A percentile compares a stretch with the other conserved stretches of the same genome.
Conservation (phyloP, 2,797 vertebrate species). For the Pseudochromis fuscus region DNA sequence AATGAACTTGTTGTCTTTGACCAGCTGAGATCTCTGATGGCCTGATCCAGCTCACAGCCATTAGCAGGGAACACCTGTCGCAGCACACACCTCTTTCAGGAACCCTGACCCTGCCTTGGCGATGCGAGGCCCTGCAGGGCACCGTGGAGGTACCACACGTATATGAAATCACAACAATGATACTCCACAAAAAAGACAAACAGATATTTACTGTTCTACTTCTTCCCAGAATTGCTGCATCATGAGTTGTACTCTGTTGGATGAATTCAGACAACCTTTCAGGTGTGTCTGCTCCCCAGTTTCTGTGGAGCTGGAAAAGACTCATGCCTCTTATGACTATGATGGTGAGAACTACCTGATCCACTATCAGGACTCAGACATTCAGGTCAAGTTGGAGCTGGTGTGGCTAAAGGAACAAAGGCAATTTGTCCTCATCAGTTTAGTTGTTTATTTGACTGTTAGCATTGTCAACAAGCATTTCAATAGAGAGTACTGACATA, state of each 20-base stretch:
- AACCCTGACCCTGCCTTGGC: slow-evolving; percentile 87
- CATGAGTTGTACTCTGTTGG: slow-evolving; percentile 90
- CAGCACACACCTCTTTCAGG: slow-evolving; percentile 84
- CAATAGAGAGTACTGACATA: slow-evolving; percentile 86
- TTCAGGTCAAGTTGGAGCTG: slow-evolving; percentile 83
- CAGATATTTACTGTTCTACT: too few relatives aligned
- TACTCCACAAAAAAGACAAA: too few relatives aligned
- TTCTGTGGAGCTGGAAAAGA: slow-evolving; percentile 54
- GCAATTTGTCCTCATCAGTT: slow-evolving; percentile 84
- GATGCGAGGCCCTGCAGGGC: slow-evolving; percentile 85
- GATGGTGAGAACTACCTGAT: slow-evolving; percentile 80
- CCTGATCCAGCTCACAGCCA: slow-evolving; percentile 83
- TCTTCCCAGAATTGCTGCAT: slow-evolving; percentile 88
- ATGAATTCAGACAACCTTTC: slow-evolving; percentile 87
- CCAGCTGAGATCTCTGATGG: slow-evolving; percentile 87
- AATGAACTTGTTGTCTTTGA: slow-evolving; percentile 37
- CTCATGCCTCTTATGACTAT: slow-evolving; percentile 72
- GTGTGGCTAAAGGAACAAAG: slow-evolving; percentile 80
- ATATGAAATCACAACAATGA: background rate
- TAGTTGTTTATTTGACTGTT: slow-evolving; percentile 84
- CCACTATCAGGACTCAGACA: slow-evolving; percentile 82
- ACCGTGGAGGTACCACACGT: slow-evolving; percentile 81
- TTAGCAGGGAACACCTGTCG: slow-evolving; percentile 79
- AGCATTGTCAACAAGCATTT: slow-evolving; percentile 89
- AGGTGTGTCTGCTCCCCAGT: slow-evolving; percentile 90